Conservation (phyloP, 2,888 invertebrate genomes). For the Periphyllus acericola region DNA sequence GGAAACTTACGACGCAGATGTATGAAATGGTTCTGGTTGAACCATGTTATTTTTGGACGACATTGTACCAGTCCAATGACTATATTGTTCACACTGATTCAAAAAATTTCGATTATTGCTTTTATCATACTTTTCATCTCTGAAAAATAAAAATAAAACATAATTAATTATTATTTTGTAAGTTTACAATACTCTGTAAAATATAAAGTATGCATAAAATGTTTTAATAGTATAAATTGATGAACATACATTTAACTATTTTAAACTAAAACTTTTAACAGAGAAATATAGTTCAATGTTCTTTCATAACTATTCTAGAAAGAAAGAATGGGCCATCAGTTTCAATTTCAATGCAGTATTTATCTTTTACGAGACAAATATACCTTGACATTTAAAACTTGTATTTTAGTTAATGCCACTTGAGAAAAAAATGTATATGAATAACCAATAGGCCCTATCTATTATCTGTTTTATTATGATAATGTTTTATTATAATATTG, state of each 20-base stretch:
- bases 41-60: constrained; percentile 42
- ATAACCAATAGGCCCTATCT: too few species aligned
- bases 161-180: background rate
- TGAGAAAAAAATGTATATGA: background rate
- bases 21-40: constrained; percentile 55
- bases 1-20: constrained; percentile 50
- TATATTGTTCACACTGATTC: constrained; percentile 48
- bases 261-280: too few species aligned
- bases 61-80: constrained; percentile 27
- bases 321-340: background rate
- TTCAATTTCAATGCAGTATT: background rate
- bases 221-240: background rate
- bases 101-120: constrained; percentile 46
- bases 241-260: background rate
- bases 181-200: background rate
- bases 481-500: background rate
- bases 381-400: background rate
- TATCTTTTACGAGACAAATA: background rate
- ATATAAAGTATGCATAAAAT: background rate
- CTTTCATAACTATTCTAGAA: too few species aligned
- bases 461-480: too few species aligned
- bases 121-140: constrained; percentile 42
- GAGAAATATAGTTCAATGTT: background rate
- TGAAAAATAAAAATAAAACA: constrained; percentile 6
- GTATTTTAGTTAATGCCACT: background rate